Percentiles rank a stretch among this genome's conserved stretches.
These are phyloP conservation scores for Apodemus agrarius DNA, from an alignment of 2,797 vertebrate species.

Conservation along the genomic window DNA sequence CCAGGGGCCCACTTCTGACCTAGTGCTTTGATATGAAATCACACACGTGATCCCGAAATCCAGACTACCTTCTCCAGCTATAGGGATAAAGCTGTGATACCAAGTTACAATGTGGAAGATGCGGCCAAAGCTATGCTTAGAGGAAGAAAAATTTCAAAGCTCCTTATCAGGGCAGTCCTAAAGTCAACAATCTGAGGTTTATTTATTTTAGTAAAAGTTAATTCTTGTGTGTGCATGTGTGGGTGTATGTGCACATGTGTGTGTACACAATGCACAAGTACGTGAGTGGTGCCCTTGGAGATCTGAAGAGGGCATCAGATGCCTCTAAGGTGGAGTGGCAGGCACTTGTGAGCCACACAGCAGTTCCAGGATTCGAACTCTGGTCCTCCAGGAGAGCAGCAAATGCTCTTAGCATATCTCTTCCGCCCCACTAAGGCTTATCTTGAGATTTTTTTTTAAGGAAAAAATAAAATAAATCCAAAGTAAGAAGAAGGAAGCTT, in stretches of 20 bases:
- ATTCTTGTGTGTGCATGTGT: background rate
- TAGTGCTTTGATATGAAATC: background rate
- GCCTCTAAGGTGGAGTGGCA: background rate
- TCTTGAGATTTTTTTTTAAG: background rate
- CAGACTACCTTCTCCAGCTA: background rate
- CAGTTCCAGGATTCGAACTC: background rate
- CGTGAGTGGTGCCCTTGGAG: background rate
- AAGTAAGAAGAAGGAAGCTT: background rate
- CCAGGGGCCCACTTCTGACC: background rate
- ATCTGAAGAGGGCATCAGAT: background rate
- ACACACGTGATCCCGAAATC: fast-evolving
- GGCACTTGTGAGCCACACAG: background rate
- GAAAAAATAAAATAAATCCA: background rate
- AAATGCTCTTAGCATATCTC: background rate
- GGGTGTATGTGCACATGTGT: background rate
- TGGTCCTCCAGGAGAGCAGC: background rate
- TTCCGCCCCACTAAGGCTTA: background rate
- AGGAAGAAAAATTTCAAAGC: background rate
- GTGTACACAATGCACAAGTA: background rate
- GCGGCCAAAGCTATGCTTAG: background rate
- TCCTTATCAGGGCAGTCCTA: background rate
- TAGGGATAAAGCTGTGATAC: background rate
- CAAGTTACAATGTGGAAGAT: background rate
- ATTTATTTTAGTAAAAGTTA: background rate
- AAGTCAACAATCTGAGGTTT: background rate